Evolutionary conservation across 35 echinoderm and acorn worm species (phyloP).

Genomic region (Strongylocentrotus purpuratus): DNA sequence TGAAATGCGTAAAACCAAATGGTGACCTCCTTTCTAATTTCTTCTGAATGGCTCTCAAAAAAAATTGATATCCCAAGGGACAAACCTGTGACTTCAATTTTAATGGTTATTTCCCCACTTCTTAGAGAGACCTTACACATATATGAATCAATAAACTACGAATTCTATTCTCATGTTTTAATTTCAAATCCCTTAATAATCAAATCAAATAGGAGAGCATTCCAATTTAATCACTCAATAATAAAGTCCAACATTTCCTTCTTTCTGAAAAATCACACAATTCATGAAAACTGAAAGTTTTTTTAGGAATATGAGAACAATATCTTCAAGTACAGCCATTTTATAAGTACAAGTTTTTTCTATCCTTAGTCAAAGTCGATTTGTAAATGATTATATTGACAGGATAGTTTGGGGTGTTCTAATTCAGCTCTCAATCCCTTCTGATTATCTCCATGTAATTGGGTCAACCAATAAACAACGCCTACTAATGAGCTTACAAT

Average conservation of each 20-base stretch:
- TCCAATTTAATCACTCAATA: neutral
- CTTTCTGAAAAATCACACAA: neutral
- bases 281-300: neutral
- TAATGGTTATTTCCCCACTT: neutral
- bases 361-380: neutral
- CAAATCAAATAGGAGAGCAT: neutral
- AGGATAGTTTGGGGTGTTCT: neutral
- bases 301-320: neutral
- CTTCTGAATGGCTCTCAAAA: neutral
- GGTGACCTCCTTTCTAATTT: neutral
- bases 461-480: neutral
- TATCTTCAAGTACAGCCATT: neutral
- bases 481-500: conserved; percentile 3
- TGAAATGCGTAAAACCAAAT: neutral
- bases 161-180: neutral
- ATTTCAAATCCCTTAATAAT: neutral
- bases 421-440: neutral
- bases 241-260: neutral
- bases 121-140: neutral
- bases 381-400: neutral
- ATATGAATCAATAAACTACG: neutral
- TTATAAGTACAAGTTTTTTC: neutral
- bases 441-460: neutral
- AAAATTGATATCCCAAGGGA: neutral
- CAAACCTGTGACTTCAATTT: neutral